Conservation (phyloP, 35 echinoderm and acorn worm genomes). For the Lytechinus pictus region DNA sequence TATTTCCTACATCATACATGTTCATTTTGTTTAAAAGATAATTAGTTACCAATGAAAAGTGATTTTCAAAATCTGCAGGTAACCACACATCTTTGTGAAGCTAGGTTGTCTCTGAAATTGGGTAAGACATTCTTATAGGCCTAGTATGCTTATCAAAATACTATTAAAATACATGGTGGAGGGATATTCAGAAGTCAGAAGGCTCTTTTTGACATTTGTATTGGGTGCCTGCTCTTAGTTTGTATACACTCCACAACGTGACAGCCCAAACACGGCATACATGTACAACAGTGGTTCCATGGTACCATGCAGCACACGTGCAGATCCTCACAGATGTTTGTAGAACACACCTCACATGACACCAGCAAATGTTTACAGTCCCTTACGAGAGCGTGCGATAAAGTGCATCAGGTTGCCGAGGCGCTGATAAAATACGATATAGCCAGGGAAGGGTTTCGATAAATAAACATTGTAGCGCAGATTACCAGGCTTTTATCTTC, state of each 20-base stretch:
- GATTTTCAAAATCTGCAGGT: too few relatives aligned
- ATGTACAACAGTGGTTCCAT: too few relatives aligned
- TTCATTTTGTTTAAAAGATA: too few relatives aligned
- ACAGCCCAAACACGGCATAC: neutral
- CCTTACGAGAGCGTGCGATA: neutral
- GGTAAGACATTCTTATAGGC: too few relatives aligned
- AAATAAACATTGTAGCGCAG: neutral
- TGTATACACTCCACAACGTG: neutral
- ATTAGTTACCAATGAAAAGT: too few relatives aligned
- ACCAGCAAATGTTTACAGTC: neutral
- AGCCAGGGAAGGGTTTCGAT: neutral
- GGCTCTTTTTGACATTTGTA: neutral
- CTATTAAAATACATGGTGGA: too few relatives aligned
- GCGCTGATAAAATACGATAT: neutral
- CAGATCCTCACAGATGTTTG: neutral
- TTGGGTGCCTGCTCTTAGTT: neutral
- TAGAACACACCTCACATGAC: neutral
- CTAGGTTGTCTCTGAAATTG: too few relatives aligned
- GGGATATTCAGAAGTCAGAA: too few relatives aligned
- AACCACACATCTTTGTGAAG: too few relatives aligned
- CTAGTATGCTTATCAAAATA: too few relatives aligned
- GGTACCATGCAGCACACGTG: neutral
- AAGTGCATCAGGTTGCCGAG: neutral
- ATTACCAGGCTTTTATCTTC: neutral
- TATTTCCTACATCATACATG: too few relatives aligned